Conservation (phyloP, 1,140 invertebrate genomes). For the Zaprionus kolodkinae region DNA sequence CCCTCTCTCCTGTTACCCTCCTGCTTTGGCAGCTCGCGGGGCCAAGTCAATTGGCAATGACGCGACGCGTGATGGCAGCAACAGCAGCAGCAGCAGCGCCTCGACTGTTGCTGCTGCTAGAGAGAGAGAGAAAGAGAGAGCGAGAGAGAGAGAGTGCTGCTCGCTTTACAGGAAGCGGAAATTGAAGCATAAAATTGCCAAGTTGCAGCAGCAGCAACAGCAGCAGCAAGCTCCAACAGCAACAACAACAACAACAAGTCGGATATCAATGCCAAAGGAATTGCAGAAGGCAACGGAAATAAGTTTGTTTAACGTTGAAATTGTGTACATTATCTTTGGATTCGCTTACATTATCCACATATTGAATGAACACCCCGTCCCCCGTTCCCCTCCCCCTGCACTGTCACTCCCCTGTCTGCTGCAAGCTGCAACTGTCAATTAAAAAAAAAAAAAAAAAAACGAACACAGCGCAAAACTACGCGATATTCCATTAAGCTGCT, state of each 20-base stretch:
- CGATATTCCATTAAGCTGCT: constrained; percentile 12
- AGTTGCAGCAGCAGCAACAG: constrained; percentile 50
- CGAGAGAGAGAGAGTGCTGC: too few species aligned
- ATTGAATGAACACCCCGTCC: constrained; percentile 26
- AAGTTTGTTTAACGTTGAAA: constrained; percentile 50
- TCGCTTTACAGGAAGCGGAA: constrained; percentile 72
- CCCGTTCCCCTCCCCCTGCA: too few species aligned
- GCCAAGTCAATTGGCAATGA: constrained; percentile 71
- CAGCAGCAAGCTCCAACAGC: background rate
- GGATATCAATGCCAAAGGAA: constrained; percentile 22
- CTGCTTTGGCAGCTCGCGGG: background rate
- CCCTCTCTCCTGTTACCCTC: too few species aligned
- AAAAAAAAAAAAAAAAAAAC: constrained; percentile 17
- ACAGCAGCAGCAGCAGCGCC: constrained; percentile 6
- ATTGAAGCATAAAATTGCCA: constrained; percentile 83
- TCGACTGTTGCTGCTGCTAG: background rate
- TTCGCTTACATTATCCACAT: constrained; percentile 45
- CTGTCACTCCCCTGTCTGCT: background rate
- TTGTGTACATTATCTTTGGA: constrained; percentile 48
- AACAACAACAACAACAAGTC: constrained; percentile 18
- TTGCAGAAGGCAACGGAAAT: constrained; percentile 38
- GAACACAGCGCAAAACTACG: constrained; percentile 3
- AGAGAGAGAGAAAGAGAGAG: too few species aligned
- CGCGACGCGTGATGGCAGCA: constrained; percentile 48
- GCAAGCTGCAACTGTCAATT: constrained; percentile 37